Percentiles rank a stretch among this genome's conserved stretches.
phyloP scores from a whole-genome alignment of 2,888 invertebrate species.

The Drosophila vallismaia region DNA sequence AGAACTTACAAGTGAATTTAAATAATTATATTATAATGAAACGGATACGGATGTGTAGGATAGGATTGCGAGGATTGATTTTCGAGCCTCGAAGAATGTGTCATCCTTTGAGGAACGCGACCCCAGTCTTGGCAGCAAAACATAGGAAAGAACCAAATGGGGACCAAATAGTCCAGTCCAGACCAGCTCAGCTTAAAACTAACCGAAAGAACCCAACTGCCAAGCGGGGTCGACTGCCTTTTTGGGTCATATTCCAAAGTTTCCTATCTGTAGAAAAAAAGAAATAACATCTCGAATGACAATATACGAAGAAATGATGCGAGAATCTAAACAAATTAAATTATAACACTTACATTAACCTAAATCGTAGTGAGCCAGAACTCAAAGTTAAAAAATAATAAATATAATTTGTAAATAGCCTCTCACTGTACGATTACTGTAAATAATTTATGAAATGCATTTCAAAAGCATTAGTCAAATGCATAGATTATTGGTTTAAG shows the following conservation, averaged over 20 bases:
- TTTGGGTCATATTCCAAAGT: slow-evolving; percentile 9
- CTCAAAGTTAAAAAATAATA: slow-evolving; percentile 47
- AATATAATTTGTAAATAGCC: slow-evolving; percentile 36
- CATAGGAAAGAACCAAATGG: slow-evolving; percentile 27
- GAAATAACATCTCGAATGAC: slow-evolving; percentile 54
- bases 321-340: slow-evolving; percentile 42
- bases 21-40: slow-evolving; percentile 31
- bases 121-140: slow-evolving; percentile 20
- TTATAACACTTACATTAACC: slow-evolving; percentile 24
- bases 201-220: slow-evolving; percentile 34
- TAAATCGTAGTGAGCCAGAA: slow-evolving; percentile 41
- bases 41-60: slow-evolving; percentile 1
- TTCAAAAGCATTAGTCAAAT: slow-evolving; percentile 61
- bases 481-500: slow-evolving; percentile 44
- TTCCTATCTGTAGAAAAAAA: slow-evolving; percentile 27
- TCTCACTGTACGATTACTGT: slow-evolving; percentile 47
- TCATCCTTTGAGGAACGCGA: not conserved
- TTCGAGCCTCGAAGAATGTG: slow-evolving; percentile 6
- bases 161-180: slow-evolving; percentile 48
- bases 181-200: slow-evolving; percentile 35
- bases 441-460: slow-evolving; percentile 65
- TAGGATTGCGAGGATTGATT: not conserved
- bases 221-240: slow-evolving; percentile 5
- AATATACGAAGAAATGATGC: slow-evolving; percentile 60
- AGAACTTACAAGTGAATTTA: slow-evolving; percentile 65